A percentile compares a stretch with the other conserved stretches of the same genome.
Evolutionary conservation across 2,113 vertebrate species (phyloP).

Genomic region (Tringa solitaria): DNA sequence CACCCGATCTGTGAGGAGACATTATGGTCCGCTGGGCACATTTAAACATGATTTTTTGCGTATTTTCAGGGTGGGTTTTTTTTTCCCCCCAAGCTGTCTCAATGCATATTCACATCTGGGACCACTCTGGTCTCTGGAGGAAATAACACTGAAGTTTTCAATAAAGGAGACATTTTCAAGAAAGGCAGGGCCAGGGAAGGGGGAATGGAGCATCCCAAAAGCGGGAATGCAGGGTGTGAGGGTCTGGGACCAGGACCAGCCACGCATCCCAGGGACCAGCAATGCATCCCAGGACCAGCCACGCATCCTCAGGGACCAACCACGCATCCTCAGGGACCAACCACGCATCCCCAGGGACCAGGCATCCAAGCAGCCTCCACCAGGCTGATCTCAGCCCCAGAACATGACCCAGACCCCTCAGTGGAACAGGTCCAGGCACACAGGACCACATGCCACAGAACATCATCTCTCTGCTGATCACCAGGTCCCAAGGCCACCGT

Average conservation of each 20-base stretch:
- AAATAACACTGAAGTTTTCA: conserved; percentile 33
- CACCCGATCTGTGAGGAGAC: conserved; percentile 34
- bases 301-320: too few relatives aligned
- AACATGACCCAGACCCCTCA: rapidly evolving
- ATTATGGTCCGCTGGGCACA: conserved; percentile 64
- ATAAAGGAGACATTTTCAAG: neutral
- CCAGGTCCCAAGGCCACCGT: rapidly evolving
- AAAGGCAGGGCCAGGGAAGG: neutral
- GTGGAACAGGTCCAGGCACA: rapidly evolving
- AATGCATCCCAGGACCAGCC: too few relatives aligned
- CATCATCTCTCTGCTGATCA: neutral
- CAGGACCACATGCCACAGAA: rapidly evolving
- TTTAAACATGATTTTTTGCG: conserved; percentile 38
- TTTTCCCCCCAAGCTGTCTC: conserved; percentile 38
- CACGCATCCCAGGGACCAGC: neutral
- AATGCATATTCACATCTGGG: conserved; percentile 60
- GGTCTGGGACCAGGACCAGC: neutral
- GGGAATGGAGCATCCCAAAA: neutral
- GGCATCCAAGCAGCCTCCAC: neutral
- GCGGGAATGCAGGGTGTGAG: neutral
- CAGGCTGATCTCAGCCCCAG: too few relatives aligned
- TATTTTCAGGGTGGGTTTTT: neutral
- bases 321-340: neutral
- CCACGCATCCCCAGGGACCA: too few relatives aligned
- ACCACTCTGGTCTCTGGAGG: conserved; percentile 12